Conservation (phyloP, 2,888 invertebrate species). For the Lycia hirtaria region DNA sequence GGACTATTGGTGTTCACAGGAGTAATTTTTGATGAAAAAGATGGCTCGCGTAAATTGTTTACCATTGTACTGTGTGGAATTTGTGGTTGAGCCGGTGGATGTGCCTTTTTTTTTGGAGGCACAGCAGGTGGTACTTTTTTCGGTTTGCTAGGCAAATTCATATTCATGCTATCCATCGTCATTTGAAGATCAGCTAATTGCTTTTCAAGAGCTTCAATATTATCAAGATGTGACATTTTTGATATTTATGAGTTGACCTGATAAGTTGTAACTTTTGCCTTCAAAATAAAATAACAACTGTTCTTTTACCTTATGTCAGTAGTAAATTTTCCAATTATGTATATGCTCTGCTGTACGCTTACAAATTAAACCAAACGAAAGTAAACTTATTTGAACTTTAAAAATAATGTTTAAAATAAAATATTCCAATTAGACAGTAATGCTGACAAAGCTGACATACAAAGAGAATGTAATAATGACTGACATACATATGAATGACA, state of each 20-base stretch:
- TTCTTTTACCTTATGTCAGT: slow-evolving; percentile 17
- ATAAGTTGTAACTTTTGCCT: slow-evolving; percentile 26
- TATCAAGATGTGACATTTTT: slow-evolving; percentile 73
- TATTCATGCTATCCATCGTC: slow-evolving; percentile 68
- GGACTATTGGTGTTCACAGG: slow-evolving; percentile 62
- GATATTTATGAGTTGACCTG: slow-evolving; percentile 42
- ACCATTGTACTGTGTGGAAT: slow-evolving; percentile 92
- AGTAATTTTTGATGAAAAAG: slow-evolving; percentile 87
- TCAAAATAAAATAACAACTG: neutral
- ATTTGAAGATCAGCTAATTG: slow-evolving; percentile 89
- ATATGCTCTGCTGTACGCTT: neutral
- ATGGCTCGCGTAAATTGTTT: slow-evolving; percentile 89
- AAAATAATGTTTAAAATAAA: neutral
- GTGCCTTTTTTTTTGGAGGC: slow-evolving; percentile 90
- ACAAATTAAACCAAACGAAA: neutral
- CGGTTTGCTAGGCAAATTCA: slow-evolving; percentile 59
- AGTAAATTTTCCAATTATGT: neutral
- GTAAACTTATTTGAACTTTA: neutral
- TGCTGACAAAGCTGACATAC: slow-evolving; percentile 19
- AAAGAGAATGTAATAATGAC: neutral
- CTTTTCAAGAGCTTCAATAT: slow-evolving; percentile 88
- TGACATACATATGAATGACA: neutral
- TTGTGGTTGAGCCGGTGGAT: slow-evolving; percentile 81
- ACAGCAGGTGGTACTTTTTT: slow-evolving; percentile 91
- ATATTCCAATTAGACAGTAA: neutral